Evolutionary conservation across 2,113 vertebrate species (phyloP), one percentile per base, ranked within the genome.

Genomic region (Xyliphius kryptos): DNA sequence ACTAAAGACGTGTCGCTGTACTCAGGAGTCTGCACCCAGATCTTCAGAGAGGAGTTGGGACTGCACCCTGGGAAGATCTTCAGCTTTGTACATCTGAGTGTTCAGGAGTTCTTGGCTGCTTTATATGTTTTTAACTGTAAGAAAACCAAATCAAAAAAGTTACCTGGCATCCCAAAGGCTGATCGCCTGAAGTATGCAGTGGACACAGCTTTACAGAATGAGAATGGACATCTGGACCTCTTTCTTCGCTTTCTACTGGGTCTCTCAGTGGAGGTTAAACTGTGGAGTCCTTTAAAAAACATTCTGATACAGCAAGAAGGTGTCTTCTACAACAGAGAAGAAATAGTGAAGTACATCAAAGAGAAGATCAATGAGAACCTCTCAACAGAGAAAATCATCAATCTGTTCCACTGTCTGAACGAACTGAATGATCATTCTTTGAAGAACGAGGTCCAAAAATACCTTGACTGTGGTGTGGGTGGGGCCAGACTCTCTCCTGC

Each of bases 361-460:
- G 10, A 15, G 32, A 69, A 57, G 37, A 56, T 69, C 21, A 2
- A 14, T 12, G 60, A 69, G 6, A 51, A 50, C 17, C n/a, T 37
- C 14, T 63, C 44, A 50, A 52, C 54, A 8, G 54, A 69, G 53
- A 69, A 43, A 49, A 26, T 60, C 51, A 63, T 69, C 47, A 69
- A 63, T 63, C 67, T 69, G 20, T 69, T 69, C 15, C 52, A 63
- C 60, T 69, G 67, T 17, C 38, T 66, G 5, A 51, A 51, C 9
- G 64, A 66, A 56, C 46, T 66, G 38, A 52, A 66, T 17, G 67
- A 69, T 57, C 43, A 58, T 20, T 69, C 61, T 43, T 54, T 69
- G 8, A 22, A 46, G 47, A n/a, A 64, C 16, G 61, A 69, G 16
- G 47, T 69, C 10, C 61, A 69, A 22, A 26, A 4, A 1, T 63